Evolutionary conservation across 2,888 invertebrate genomes (phyloP).

Genomic region (Lithophane semibrunnea): DNA sequence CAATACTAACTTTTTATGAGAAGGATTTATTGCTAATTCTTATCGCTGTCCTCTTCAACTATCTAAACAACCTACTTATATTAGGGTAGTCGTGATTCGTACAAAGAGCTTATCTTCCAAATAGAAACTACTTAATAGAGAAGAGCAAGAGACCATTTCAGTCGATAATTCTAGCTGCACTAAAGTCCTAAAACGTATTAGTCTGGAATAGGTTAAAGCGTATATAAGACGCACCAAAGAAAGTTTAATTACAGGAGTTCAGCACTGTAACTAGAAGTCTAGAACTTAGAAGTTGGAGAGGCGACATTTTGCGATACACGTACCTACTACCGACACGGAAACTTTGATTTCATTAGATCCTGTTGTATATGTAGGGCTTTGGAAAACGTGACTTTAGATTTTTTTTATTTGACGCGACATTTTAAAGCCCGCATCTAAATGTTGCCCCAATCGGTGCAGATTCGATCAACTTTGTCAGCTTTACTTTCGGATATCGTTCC

Average conservation of each 20-base stretch:
- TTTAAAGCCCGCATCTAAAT: not conserved
- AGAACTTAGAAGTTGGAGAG: conserved; percentile 53
- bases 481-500: not conserved
- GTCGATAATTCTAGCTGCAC: conserved; percentile 17
- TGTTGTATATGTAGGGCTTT: not conserved
- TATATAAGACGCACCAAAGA: conserved; percentile 57
- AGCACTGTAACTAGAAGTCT: conserved; percentile 41
- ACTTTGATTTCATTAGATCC: conserved; percentile 55
- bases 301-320: conserved; percentile 51
- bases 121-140: not conserved
- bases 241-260: conserved; percentile 62
- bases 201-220: conserved; percentile 27
- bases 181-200: conserved; percentile 44
- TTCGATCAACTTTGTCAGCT: conserved; percentile 2
- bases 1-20: not conserved
- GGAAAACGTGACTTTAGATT: not conserved
- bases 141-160: not conserved
- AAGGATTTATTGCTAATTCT: conserved; percentile 2
- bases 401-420: not conserved
- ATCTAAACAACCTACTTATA: not conserved
- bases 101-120: not conserved
- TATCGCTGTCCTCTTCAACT: not conserved
- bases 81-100: not conserved
- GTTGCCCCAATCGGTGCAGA: not conserved
- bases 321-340: conserved; percentile 28